Evolutionary conservation across 2,797 vertebrate species (phyloP).

Genomic region (Mus caroli): DNA sequence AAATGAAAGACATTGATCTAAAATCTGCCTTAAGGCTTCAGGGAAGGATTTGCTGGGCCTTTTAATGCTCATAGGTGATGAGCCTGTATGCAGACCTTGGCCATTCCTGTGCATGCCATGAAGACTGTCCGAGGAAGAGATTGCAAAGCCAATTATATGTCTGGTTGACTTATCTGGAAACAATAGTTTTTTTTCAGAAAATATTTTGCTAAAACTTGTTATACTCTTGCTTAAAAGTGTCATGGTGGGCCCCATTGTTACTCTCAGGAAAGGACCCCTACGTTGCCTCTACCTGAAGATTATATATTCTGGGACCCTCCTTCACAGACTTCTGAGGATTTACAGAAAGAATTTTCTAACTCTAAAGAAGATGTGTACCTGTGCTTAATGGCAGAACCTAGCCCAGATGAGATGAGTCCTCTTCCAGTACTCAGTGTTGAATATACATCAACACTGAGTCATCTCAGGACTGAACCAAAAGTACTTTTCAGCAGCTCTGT

Average conservation of each 20-base stretch:
- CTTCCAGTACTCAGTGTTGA: not conserved
- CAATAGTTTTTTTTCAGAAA: not conserved
- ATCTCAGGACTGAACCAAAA: not conserved
- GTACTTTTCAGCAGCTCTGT: not conserved
- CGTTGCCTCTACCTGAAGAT: not conserved
- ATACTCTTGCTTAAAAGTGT: constrained; percentile 1
- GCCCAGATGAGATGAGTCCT: not conserved
- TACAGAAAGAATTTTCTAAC: not conserved
- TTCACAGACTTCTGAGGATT: not conserved
- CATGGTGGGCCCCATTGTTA: not conserved
- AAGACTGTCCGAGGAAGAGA: not conserved
- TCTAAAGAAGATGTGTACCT: not conserved
- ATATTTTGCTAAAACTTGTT: not conserved
- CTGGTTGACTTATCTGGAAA: not conserved
- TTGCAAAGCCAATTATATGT: not conserved
- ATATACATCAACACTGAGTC: not conserved
- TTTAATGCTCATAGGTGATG: not conserved
- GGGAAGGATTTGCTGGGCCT: not conserved
- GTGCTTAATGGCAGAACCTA: not conserved
- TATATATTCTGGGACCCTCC: not conserved
- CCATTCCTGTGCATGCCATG: not conserved
- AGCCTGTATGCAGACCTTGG: not conserved
- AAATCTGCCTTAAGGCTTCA: not conserved
- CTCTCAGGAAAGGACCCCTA: not conserved
- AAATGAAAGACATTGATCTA: not conserved